phyloP scores from a whole-genome alignment of 1,140 invertebrate species.

The Matsumurasca onukii region DNA sequence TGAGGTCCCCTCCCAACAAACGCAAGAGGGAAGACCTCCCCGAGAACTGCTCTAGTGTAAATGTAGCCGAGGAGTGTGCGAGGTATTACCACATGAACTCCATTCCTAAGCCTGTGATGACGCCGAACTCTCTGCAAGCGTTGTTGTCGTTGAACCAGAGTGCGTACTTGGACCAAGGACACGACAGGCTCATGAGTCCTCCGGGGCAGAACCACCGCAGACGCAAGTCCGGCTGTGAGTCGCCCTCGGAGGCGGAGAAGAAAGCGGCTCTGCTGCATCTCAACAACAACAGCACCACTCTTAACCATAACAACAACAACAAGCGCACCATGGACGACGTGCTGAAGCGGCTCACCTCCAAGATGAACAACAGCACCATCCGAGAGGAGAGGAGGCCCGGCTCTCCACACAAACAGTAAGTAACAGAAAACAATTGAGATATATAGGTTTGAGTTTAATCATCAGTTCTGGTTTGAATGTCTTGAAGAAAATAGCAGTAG shows the following conservation, averaged over 20 bases:
- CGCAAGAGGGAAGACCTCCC: background rate
- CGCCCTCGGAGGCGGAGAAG: conserved; percentile 50
- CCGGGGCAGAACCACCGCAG: background rate
- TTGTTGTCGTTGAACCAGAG: conserved; percentile 22
- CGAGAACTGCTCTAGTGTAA: background rate
- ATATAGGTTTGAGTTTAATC: too few species aligned
- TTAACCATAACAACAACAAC: conserved; percentile 53
- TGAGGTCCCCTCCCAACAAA: conserved; percentile 44
- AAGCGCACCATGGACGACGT: conserved; percentile 81
- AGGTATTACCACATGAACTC: conserved; percentile 25
- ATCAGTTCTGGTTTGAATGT: too few species aligned
- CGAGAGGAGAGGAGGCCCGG: conserved; percentile 62
- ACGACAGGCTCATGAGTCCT: too few species aligned
- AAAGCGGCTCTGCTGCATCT: conserved; percentile 66
- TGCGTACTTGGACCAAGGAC: conserved; percentile 46
- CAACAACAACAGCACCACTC: conserved; percentile 42
- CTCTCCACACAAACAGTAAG: conserved; percentile 54
- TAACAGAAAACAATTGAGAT: too few species aligned
- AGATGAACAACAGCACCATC: conserved; percentile 69
- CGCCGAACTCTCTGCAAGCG: conserved; percentile 18
- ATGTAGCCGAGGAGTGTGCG: background rate
- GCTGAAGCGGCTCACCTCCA: conserved; percentile 77
- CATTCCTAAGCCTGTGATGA: conserved; percentile 1
- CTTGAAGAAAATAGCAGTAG: too few species aligned
- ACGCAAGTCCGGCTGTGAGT: conserved; percentile 46